Evolutionary conservation across 2,113 vertebrate species (phyloP), one percentile per base, ranked within the genome.

Genomic region (Scopus umbretta): DNA sequence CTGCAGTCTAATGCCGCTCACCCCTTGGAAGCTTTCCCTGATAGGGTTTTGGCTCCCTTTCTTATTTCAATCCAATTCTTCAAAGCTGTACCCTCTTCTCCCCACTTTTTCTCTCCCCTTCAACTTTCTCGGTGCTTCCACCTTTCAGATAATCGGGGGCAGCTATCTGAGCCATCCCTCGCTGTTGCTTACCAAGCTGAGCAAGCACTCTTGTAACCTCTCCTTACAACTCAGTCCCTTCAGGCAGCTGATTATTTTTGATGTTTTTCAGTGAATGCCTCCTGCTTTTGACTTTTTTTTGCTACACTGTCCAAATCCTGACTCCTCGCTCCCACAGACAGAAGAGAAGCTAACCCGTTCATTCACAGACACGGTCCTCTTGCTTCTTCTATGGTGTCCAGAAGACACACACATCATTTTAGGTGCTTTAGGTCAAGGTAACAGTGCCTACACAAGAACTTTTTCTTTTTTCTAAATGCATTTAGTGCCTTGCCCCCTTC

Each of bases 11-110:
- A 93, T 63, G 56, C 85, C 7, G 15, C 38, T 96, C 65, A 95
- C 88, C 80, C 50, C 38, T 81, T 96, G 88, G 90, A 95, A 94
- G 80, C 82, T 86, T 84, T 93, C 91, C 90, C 68, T 61, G 79
- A 74, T 47, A 27, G 0, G 0, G 52, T 79, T 80, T 82, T 2
- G 0, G 34, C 72, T 86, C 62, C 78, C 52, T 82, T 61, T 94
- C 49, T 50, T 92, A 65, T 56, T 88, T 78, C 45, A 80, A 82
- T 59, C 40, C 40, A 1, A 71, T 83, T 71, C 74, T 83, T 66
- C 76, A 36, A 49, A 94, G 63, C 71, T 71, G 42, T 40, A 80
- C 80, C 67, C 26, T 87, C 68, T 83, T 80, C 50, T 59, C 50
- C 11, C 23, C 3, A 3, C 36, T 55, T 67, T 70, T 58, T 29